Conservation (phyloP, 2,113 vertebrate genomes). For the Grallaria varia region DNA sequence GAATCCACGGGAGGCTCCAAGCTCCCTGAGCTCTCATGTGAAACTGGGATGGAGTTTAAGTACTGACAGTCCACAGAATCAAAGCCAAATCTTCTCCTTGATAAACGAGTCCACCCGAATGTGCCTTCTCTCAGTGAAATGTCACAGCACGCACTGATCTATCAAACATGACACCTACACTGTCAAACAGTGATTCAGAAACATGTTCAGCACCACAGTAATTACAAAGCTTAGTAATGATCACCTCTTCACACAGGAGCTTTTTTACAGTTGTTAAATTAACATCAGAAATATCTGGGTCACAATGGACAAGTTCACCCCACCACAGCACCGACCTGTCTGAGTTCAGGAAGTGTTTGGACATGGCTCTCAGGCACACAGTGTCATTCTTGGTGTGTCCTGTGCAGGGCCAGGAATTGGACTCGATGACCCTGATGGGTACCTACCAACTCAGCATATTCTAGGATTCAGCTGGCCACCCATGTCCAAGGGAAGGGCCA, state of each 20-base stretch:
- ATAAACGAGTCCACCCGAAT: rapidly evolving
- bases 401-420: background rate
- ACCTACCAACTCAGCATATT: background rate
- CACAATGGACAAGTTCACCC: background rate
- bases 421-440: background rate
- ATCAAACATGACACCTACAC: background rate
- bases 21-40: background rate
- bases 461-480: background rate
- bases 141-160: background rate
- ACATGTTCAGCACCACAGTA: background rate
- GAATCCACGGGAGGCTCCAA: background rate
- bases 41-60: background rate
- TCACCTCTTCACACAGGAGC: background rate
- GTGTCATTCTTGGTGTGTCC: background rate
- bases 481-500: background rate
- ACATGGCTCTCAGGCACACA: background rate
- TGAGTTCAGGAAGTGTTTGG: background rate
- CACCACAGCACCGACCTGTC: background rate
- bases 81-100: background rate
- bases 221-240: background rate
- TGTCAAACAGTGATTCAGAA: background rate
- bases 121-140: background rate
- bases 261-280: background rate
- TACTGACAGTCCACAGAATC: background rate
- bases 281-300: background rate